A percentile compares a stretch with the other conserved stretches of the same genome.
These are phyloP conservation scores for Gallinago undulata DNA, from an alignment of 2,113 vertebrate species.

Conservation along the genomic window DNA sequence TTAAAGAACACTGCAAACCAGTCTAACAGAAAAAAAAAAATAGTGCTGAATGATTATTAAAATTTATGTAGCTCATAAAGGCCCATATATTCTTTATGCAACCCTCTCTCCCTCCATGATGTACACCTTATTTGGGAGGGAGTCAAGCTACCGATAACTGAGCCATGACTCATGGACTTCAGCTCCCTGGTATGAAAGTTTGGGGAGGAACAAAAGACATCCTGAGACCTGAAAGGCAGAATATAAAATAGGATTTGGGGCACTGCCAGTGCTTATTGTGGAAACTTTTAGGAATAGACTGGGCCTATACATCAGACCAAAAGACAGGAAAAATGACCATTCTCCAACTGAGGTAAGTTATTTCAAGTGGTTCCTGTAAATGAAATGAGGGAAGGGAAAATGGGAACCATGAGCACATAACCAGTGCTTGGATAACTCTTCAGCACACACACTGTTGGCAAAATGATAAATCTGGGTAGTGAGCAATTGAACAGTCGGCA, in stretches of 20 bases:
- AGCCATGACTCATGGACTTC: background rate
- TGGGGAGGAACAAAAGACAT: background rate
- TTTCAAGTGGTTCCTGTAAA: conserved; percentile 19
- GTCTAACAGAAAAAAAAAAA: background rate
- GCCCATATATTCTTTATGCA: background rate
- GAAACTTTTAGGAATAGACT: background rate
- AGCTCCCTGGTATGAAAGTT: background rate
- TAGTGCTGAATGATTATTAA: background rate
- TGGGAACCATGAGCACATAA: background rate
- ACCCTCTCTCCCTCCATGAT: background rate
- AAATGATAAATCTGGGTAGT: background rate
- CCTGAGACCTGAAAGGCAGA: background rate
- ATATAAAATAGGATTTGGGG: background rate
- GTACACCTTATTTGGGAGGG: background rate
- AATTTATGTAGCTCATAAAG: background rate
- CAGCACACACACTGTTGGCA: background rate
- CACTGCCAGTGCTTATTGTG: background rate
- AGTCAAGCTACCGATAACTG: background rate
- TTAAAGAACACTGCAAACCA: background rate
- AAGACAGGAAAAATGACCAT: background rate
- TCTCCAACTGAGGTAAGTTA: background rate
- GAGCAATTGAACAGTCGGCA: conserved; percentile 1
- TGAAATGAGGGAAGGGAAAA: conserved; percentile 8
- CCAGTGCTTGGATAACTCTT: conserved; percentile 7
- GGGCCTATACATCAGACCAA: background rate